These are phyloP conservation scores for Abscondita cerata DNA, from an alignment of 2,888 invertebrate genomes.

Conservation along the genomic window DNA sequence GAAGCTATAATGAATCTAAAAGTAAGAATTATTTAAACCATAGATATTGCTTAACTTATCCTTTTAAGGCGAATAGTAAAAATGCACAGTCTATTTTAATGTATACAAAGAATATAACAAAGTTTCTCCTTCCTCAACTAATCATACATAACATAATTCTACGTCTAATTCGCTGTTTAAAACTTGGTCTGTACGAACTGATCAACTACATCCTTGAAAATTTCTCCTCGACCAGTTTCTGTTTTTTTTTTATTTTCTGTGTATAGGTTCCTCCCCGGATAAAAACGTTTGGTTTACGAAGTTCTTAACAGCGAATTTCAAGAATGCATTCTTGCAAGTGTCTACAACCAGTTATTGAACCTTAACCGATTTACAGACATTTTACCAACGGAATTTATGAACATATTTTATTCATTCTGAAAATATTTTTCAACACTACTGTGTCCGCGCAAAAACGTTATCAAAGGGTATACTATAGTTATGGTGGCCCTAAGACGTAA, in stretches of 20 bases:
- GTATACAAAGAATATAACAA: too few species aligned
- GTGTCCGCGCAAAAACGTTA: too few species aligned
- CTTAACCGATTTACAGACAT: slow-evolving; percentile 9
- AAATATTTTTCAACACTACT: too few species aligned
- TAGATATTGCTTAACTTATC: too few species aligned
- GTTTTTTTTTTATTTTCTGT: slow-evolving; percentile 9
- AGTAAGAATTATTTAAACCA: too few species aligned
- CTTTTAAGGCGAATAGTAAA: not conserved
- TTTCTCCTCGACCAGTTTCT: slow-evolving; percentile 20
- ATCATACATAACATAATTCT: not conserved
- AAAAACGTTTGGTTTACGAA: slow-evolving; percentile 22
- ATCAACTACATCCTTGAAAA: slow-evolving; percentile 20
- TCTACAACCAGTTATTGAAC: slow-evolving; percentile 13
- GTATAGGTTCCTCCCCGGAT: slow-evolving; percentile 18
- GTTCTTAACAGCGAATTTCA: slow-evolving; percentile 22
- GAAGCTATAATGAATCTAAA: too few species aligned
- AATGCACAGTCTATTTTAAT: not conserved
- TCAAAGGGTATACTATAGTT: too few species aligned
- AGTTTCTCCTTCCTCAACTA: slow-evolving; percentile 16
- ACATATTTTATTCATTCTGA: not conserved
- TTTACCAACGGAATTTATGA: not conserved
- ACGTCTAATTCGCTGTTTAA: too few species aligned
- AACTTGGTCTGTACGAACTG: slow-evolving; percentile 4
- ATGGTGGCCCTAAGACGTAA: too few species aligned
- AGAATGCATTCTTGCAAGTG: slow-evolving; percentile 25